Evolutionary conservation across 2,888 invertebrate species (phyloP).

Genomic region (Troides oblongomaculatus): DNA sequence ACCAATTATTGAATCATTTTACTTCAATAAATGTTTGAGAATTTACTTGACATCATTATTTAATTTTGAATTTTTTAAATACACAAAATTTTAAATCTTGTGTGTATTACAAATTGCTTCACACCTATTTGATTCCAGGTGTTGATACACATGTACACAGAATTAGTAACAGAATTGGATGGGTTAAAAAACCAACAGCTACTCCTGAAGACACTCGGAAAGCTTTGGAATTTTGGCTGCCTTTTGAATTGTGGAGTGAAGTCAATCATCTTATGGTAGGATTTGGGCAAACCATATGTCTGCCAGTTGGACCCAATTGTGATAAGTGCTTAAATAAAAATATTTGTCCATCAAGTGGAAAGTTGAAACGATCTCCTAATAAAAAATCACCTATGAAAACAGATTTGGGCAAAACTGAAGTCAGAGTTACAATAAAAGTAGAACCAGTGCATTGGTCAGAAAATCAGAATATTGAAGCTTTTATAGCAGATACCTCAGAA

Average conservation of each 20-base stretch:
- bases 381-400: slow-evolving; percentile 52
- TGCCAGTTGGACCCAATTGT: slow-evolving; percentile 91
- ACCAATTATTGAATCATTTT: no score
- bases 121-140: slow-evolving; percentile 68
- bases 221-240: slow-evolving; percentile 93
- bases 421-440: slow-evolving; percentile 12
- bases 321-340: slow-evolving; percentile 88
- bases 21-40: no score
- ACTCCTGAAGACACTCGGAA: slow-evolving; percentile 94
- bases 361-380: slow-evolving; percentile 57
- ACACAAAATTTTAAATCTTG: no score
- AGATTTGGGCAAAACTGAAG: slow-evolving; percentile 39
- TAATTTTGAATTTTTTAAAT: no score
- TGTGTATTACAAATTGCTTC: no score
- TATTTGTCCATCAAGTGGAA: slow-evolving; percentile 87
- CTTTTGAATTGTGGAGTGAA: slow-evolving; percentile 90
- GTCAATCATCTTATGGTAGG: slow-evolving; percentile 96
- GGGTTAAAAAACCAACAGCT: slow-evolving; percentile 86
- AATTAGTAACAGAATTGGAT: slow-evolving; percentile 93
- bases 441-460: slow-evolving; percentile 6
- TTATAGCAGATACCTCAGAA: slow-evolving; percentile 2
- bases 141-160: slow-evolving; percentile 99
- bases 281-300: slow-evolving; percentile 97
- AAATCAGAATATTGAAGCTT: slow-evolving; percentile 4
- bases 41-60: no score